Evolutionary conservation across 2,797 vertebrate species (phyloP), one percentile per base, ranked within the genome.

Genomic region (Sebastes minor): DNA sequence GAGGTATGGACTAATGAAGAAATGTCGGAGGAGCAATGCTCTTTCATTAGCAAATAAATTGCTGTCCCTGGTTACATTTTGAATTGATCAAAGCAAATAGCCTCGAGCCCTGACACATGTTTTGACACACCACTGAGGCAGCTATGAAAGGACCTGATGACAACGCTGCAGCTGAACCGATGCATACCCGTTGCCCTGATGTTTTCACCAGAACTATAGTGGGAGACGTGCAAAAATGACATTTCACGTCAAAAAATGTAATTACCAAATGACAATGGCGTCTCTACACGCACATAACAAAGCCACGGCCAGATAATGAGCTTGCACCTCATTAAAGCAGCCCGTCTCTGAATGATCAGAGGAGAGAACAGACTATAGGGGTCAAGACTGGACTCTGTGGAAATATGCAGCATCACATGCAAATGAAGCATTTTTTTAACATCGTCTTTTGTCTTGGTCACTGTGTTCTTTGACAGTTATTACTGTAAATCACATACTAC

Each of bases 41-140:
- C 79, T 81, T 88, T 81, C 67, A 90, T 91, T 85, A 80, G 69
- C 20, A 80, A 69, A 86, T 74, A 83, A 81, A 86, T 82, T 75
- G 57, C 30, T 33, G 3, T 75, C 73, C 46, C 42, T 72, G 62
- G 77, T 80, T 67, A 57, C 59, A 72, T 80, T 84, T 76, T 74
- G 60, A 76, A 89, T 63, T 90, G 80, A 92, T 88, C 78, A 69
- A 76, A 83, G 68, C 42, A 73, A 87, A 88, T 28, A 69, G 81
- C 86, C 84, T 27, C 0, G 6, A 79, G 87, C 68, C 9, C 60
- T 86, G 83, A 83, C 74, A 62, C 22, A 6, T 56, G 42, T 69
- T 71, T 18, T 75, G 67, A 81, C 76, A 68, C 69, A 83, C 25
- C 73, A 76, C 33, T 32, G 46, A 80, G 49, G 59, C 78, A 82